These are phyloP conservation scores for Sebastes paucispinis DNA, from an alignment of 2,797 vertebrate genomes.

Conservation along the genomic window DNA sequence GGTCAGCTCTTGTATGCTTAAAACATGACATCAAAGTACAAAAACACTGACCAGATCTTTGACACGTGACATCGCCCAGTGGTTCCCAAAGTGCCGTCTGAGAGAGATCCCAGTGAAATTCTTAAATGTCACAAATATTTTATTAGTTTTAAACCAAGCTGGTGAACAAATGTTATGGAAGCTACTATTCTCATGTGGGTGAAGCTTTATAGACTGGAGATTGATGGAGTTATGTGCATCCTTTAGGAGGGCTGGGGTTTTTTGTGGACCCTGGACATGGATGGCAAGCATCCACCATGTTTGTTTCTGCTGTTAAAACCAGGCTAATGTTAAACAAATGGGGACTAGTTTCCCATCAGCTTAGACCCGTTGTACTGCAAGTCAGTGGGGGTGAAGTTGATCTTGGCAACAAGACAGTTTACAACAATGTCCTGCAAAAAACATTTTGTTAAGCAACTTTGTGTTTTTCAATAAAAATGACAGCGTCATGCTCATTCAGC, in stretches of 20 bases:
- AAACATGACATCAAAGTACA: slow-evolving; percentile 11
- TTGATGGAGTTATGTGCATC: neutral
- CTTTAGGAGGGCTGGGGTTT: neutral
- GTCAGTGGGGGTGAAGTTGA: slow-evolving; percentile 21
- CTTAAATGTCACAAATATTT: neutral
- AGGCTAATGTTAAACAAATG: slow-evolving; percentile 29
- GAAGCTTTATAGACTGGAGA: neutral
- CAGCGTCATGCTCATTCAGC: slow-evolving; percentile 12
- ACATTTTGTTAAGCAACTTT: slow-evolving; percentile 7
- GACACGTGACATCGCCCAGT: neutral
- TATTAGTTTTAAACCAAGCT: slow-evolving; percentile 7
- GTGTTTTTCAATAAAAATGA: slow-evolving; percentile 24
- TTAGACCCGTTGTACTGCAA: slow-evolving; percentile 13
- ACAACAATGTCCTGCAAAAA: slow-evolving; percentile 31
- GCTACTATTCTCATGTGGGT: slow-evolving; percentile 38
- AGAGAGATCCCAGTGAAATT: neutral
- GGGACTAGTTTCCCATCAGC: slow-evolving; percentile 21
- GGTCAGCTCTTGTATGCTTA: slow-evolving; percentile 11
- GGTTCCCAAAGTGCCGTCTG: neutral
- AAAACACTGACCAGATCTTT: slow-evolving; percentile 24
- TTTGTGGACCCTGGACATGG: slow-evolving; percentile 20
- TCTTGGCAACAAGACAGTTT: slow-evolving; percentile 43
- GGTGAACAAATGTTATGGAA: slow-evolving; percentile 24
- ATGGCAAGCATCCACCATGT: slow-evolving; percentile 14
- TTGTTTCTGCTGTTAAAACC: slow-evolving; percentile 46